These are phyloP conservation scores for Drosophila fuyamai DNA, from an alignment of 1,140 invertebrate genomes.

Conservation along the genomic window DNA sequence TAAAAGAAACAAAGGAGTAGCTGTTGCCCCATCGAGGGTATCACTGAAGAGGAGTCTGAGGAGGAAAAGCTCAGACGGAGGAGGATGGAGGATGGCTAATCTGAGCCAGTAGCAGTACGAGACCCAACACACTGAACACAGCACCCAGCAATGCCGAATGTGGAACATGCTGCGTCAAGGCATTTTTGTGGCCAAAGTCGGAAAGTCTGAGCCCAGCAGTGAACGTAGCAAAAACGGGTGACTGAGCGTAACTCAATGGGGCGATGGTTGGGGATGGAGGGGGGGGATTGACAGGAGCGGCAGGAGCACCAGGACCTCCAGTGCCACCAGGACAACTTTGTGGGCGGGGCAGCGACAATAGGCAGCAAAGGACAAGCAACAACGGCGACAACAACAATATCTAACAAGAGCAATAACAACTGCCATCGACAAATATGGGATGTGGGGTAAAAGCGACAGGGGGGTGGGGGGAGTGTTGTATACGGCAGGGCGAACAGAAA, in stretches of 20 bases:
- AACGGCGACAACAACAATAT: slow-evolving; percentile 33
- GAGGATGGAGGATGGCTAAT: slow-evolving; percentile 39
- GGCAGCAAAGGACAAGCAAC: slow-evolving; percentile 48
- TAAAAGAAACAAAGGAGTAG: background rate
- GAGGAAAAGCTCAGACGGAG: too few relatives aligned
- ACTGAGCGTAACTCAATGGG: slow-evolving; percentile 45
- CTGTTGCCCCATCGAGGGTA: background rate
- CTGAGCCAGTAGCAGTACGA: slow-evolving; percentile 14
- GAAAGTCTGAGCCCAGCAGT: slow-evolving; percentile 26
- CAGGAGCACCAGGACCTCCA: background rate
- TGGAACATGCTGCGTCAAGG: slow-evolving; percentile 69
- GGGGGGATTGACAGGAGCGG: background rate
- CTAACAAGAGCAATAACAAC: slow-evolving; percentile 48
- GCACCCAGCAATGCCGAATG: slow-evolving; percentile 43
- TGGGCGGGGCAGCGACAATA: slow-evolving; percentile 34
- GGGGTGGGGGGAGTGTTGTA: background rate
- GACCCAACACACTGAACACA: background rate
- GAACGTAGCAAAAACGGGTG: slow-evolving; percentile 46
- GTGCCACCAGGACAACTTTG: background rate
- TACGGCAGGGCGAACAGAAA: slow-evolving; percentile 18
- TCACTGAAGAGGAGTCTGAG: background rate
- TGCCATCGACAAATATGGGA: background rate
- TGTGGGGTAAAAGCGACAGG: background rate
- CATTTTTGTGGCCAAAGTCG: slow-evolving; percentile 54
- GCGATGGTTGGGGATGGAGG: slow-evolving; percentile 17